Conservation (phyloP, 92 coral and sea anemone genomes). For the Parazoanthus atlanticus region DNA sequence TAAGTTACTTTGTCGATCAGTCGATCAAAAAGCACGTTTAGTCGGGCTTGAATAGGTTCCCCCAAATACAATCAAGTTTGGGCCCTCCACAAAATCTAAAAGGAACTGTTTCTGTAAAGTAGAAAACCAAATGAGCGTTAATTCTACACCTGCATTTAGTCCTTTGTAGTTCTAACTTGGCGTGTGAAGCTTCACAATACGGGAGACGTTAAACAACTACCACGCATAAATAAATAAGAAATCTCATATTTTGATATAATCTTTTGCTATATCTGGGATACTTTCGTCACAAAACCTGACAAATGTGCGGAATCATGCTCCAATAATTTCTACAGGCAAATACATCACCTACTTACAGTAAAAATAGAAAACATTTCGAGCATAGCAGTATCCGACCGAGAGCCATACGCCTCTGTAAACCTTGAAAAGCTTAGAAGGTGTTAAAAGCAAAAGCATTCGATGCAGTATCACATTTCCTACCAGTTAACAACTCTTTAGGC, state of each 20-base stretch:
- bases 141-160: too few species aligned
- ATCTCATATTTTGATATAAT: neutral
- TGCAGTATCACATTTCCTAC: neutral
- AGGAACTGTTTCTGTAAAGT: too few species aligned
- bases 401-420: neutral
- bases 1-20: too few species aligned
- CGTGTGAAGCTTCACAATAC: too few species aligned
- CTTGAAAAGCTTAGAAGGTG: neutral
- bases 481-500: neutral
- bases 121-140: too few species aligned
- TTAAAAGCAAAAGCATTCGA: neutral
- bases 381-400: neutral
- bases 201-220: neutral
- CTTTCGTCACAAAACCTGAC: neutral
- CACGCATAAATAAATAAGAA: neutral
- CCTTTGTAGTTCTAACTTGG: too few species aligned
- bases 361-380: neutral
- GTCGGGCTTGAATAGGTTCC: too few species aligned
- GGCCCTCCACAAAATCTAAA: too few species aligned
- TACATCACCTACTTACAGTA: neutral
- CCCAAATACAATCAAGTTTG: too few species aligned
- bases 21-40: too few species aligned
- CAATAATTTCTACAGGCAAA: neutral
- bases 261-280: neutral
- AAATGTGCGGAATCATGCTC: neutral